A percentile compares a stretch with the other conserved stretches of the same genome.
Conservation (phyloP, 1,140 invertebrate genomes). For the Caligus rogercresseyi region DNA sequence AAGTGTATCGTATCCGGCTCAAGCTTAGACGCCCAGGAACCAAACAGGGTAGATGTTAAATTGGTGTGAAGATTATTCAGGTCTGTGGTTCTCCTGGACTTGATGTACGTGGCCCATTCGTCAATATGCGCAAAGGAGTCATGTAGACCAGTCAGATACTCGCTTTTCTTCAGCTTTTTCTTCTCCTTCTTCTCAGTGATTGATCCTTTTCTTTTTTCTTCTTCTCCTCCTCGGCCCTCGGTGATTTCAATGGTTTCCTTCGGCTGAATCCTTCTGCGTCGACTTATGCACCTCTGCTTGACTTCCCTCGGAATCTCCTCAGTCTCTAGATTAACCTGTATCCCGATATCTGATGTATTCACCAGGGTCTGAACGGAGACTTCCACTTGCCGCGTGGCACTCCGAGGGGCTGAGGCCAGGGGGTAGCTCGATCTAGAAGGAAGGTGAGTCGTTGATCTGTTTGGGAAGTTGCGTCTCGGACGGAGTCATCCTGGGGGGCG, state of each 20-base stretch:
- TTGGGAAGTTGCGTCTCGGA: constrained; percentile 23
- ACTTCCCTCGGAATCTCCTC: background rate
- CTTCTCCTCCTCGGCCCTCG: background rate
- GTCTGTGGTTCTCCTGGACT: background rate
- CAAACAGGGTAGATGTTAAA: background rate
- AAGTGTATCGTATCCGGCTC: constrained; percentile 23
- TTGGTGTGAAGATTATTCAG: background rate
- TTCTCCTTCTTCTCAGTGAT: no score
- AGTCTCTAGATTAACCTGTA: background rate
- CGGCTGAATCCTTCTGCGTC: background rate
- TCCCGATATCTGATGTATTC: background rate
- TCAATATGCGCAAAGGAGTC: background rate
- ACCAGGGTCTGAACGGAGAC: background rate
- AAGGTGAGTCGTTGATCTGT: constrained; percentile 22
- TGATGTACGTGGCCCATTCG: background rate
- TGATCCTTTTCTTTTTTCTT: background rate
- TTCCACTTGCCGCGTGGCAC: background rate
- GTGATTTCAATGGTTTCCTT: background rate
- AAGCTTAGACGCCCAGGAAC: background rate
- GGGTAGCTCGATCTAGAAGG: background rate
- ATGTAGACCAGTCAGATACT: background rate
- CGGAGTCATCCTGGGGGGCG: constrained; percentile 18
- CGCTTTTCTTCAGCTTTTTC: background rate
- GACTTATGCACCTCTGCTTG: background rate
- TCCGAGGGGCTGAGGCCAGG: background rate